Evolutionary conservation across 2,888 invertebrate species (phyloP).

Genomic region (Ophion obscuratus): DNA sequence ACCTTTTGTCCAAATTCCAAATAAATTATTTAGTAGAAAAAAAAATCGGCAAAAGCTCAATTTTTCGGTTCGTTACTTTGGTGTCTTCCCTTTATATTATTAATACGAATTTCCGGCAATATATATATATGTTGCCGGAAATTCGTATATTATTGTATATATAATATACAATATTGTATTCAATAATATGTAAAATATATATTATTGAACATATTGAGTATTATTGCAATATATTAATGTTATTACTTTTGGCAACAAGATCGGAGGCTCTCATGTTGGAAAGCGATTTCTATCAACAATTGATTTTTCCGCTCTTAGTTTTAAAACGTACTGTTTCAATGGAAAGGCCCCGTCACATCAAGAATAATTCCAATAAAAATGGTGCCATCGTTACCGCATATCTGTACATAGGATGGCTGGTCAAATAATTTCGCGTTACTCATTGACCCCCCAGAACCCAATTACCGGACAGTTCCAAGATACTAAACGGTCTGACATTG

Average conservation of each 20-base stretch:
- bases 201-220: too few species aligned
- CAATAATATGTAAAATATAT: too few species aligned
- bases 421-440: neutral
- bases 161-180: too few species aligned
- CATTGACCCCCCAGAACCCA: neutral
- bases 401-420: neutral
- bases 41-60: too few species aligned
- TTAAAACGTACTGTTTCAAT: neutral
- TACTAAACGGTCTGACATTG: neutral
- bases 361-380: neutral
- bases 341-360: neutral
- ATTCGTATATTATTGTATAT: too few species aligned
- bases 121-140: too few species aligned
- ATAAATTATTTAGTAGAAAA: too few species aligned
- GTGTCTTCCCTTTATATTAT: too few species aligned
- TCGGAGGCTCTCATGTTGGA: neutral
- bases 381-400: neutral
- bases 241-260: neutral
- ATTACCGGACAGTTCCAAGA: neutral
- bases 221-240: too few species aligned
- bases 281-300: neutral
- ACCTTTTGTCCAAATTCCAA: too few species aligned
- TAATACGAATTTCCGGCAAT: too few species aligned
- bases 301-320: neutral
- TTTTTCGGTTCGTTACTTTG: too few species aligned